Evolutionary conservation across 2,797 vertebrate genomes (phyloP).

Genomic region (Coracias cyanogaster): DNA sequence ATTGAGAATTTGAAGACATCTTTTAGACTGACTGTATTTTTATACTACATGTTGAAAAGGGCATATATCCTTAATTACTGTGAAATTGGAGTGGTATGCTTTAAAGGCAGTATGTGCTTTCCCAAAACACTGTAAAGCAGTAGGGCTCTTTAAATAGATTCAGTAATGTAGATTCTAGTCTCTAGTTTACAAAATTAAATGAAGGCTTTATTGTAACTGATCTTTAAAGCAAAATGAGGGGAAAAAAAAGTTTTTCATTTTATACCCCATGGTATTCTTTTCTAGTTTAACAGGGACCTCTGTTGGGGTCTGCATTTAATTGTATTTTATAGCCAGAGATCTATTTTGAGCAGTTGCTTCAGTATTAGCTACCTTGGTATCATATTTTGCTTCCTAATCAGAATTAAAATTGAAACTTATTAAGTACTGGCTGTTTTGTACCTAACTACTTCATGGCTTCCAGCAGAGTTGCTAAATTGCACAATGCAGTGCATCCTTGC

Average conservation of each 20-base stretch:
- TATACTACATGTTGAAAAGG: neutral
- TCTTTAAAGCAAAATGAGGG: neutral
- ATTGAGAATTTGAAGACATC: neutral
- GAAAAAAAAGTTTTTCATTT: neutral
- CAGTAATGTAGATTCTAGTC: neutral
- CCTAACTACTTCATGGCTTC: constrained; percentile 15
- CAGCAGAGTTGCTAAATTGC: constrained; percentile 29
- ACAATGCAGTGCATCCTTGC: neutral
- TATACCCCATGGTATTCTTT: neutral
- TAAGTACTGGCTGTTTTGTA: constrained; percentile 34
- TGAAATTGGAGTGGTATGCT: neutral
- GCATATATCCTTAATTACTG: neutral
- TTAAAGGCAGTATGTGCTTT: neutral
- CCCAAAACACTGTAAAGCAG: neutral
- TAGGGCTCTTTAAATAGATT: neutral
- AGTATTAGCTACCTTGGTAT: neutral
- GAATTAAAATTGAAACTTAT: constrained; percentile 33
- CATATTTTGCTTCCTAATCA: constrained; percentile 26
- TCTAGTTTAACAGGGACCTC: neutral
- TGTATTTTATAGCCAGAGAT: neutral
- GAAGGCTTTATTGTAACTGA: neutral
- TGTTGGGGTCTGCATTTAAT: neutral
- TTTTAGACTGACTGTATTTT: neutral
- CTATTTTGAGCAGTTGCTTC: neutral
- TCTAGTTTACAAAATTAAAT: neutral